Evolutionary conservation across 2,113 vertebrate species (phyloP).

Genomic region (Proteles cristata): DNA sequence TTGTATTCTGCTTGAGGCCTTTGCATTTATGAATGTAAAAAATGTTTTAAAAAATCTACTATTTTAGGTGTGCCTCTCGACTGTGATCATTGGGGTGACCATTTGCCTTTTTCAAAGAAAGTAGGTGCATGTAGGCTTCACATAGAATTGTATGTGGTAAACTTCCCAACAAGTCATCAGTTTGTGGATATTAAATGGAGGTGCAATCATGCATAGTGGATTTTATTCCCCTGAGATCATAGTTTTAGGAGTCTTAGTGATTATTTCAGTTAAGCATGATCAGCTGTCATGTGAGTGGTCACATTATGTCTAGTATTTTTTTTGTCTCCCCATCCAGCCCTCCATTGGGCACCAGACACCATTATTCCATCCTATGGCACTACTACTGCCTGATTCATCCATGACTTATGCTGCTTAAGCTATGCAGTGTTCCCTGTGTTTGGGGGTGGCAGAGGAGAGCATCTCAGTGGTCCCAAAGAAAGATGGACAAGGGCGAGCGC

Average conservation of each 20-base stretch:
- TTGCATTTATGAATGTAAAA: conserved; percentile 30
- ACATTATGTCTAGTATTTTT: background rate
- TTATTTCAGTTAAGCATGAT: background rate
- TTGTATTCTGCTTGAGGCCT: conserved; percentile 25
- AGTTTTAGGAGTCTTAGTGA: background rate
- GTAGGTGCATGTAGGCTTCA: background rate
- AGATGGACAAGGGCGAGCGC: rapidly evolving
- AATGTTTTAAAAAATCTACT: background rate
- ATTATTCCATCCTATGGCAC: background rate
- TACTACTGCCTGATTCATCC: background rate
- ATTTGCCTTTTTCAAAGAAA: background rate
- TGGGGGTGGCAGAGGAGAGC: rapidly evolving
- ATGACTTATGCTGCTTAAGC: background rate
- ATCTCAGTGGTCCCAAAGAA: rapidly evolving
- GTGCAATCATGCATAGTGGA: background rate
- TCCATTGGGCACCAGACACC: rapidly evolving
- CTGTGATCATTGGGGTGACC: background rate
- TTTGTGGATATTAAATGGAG: background rate
- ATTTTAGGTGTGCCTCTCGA: background rate
- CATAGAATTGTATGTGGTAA: background rate
- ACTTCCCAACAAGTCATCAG: background rate
- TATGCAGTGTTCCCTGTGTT: background rate
- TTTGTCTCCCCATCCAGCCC: background rate
- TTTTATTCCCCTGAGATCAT: background rate
- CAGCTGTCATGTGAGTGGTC: background rate